Conservation (phyloP, 2,113 vertebrate species). For the Nematolebias whitei region DNA sequence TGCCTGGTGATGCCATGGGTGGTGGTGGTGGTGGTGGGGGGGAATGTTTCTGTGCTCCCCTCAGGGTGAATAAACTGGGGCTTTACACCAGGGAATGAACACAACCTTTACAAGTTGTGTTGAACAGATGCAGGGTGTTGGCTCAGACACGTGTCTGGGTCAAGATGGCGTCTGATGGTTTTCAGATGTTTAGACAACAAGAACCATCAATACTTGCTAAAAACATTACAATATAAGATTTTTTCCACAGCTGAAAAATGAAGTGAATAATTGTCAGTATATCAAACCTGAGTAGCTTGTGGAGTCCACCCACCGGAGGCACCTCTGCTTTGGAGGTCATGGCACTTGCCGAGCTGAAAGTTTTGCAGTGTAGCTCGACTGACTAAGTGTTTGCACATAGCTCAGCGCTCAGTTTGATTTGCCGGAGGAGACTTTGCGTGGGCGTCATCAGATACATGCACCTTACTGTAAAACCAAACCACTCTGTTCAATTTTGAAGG, state of each 20-base stretch:
- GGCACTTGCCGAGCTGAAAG: constrained; percentile 4
- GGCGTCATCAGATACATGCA: background rate
- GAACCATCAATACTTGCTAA: background rate
- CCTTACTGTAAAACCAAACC: constrained; percentile 12
- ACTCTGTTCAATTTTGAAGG: constrained; percentile 15
- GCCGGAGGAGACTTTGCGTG: constrained; percentile 6
- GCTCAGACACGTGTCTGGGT: constrained; percentile 20
- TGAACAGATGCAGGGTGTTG: constrained; percentile 15
- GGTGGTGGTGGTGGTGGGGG: too few relatives aligned
- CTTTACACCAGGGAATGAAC: constrained; percentile 43
- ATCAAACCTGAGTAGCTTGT: constrained; percentile 11
- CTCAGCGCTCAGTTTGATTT: constrained; percentile 6
- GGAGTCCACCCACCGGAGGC: background rate
- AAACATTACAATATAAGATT: background rate
- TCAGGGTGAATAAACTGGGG: constrained; percentile 43
- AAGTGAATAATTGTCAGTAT: constrained; percentile 2
- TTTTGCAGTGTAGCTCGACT: constrained; percentile 13
- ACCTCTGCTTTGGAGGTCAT: constrained; percentile 2
- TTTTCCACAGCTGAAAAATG: background rate
- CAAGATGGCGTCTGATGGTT: constrained; percentile 9
- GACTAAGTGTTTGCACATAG: constrained; percentile 8
- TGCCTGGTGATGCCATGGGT: constrained; percentile 39
- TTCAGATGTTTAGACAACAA: constrained; percentile 7
- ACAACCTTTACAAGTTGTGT: constrained; percentile 41
- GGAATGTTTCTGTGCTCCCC: constrained; percentile 37